Evolutionary conservation across 2,113 vertebrate genomes (phyloP), one percentile per base, ranked within the genome.

Genomic region (Gavia stellata): DNA sequence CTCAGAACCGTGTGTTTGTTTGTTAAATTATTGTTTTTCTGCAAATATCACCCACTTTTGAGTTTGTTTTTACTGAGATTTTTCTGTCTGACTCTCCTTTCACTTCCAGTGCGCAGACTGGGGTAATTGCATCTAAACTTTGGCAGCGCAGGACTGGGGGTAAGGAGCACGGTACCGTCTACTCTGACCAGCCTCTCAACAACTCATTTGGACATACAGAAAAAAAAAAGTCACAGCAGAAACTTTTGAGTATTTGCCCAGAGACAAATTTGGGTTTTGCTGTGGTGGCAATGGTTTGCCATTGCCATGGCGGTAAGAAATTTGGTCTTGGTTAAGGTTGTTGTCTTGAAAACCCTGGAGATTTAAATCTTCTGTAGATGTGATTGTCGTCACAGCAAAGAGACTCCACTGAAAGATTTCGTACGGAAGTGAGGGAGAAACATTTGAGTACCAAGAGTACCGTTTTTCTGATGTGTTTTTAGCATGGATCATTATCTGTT

Each of bases 11-110:
- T 33, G 50, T 56, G 58, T 61, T 26, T 77, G 52, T 50, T 40
- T 70, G 55, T 75, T 14, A 67, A 91, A 80, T 80, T 81, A 26
- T 11, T 95, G 68, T 42, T 82, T 77, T 62, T 68, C 66, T 81
- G 67, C 40, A 93, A 87, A 80, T 70, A 86, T 33, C 38, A 47
- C 17, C 14, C 68, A 52, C 53, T 90, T 91, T 38, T 26, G 50
- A 47, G 31, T 9, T 68, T 72, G 13, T 75, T 86, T 72, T 59
- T n/a, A n/a, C 17, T 67, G 85, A 81, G 88, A n/a, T 86, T 66
- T 79, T 75, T 78, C 33, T 61, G 31, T 68, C 38, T 2, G 7
- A 10, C 14, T 72, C 38, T 53, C 14, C 40, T 77, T 33, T 73
- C 52, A 33, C 25, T 92, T 88, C 40, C 82, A 94, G 33, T 3